Conservation (phyloP, 2,113 vertebrate species). For the Antechinus stuartii region DNA sequence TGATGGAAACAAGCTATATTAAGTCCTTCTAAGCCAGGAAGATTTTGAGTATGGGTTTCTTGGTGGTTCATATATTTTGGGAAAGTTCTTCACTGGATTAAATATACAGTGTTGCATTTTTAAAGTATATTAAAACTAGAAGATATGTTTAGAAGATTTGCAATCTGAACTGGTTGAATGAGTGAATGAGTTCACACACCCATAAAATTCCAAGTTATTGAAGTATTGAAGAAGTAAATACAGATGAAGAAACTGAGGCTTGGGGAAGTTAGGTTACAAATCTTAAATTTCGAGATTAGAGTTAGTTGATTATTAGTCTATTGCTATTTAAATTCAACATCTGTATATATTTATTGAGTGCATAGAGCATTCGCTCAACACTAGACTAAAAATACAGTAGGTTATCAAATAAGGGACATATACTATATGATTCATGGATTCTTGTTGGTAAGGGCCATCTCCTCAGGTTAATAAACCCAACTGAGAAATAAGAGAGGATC, state of each 20-base stretch:
- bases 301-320: background rate
- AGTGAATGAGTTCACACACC: background rate
- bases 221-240: background rate
- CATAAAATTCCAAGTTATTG: background rate
- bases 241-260: background rate
- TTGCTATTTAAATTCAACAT: background rate
- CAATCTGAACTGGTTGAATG: no score
- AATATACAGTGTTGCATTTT: no score
- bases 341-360: background rate
- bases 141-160: no score
- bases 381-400: background rate
- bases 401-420: background rate
- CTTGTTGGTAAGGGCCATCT: background rate
- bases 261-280: background rate
- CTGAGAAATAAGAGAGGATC: background rate
- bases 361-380: background rate
- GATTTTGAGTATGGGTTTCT: no score
- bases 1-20: no score
- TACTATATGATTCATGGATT: background rate
- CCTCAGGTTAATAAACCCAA: background rate
- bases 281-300: background rate
- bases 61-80: no score
- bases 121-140: no score
- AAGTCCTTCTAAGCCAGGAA: no score
- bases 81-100: no score